Base-by-base conservation (phyloP, 2,888 invertebrate genomes). In the Chelonus formosanus region DNA sequence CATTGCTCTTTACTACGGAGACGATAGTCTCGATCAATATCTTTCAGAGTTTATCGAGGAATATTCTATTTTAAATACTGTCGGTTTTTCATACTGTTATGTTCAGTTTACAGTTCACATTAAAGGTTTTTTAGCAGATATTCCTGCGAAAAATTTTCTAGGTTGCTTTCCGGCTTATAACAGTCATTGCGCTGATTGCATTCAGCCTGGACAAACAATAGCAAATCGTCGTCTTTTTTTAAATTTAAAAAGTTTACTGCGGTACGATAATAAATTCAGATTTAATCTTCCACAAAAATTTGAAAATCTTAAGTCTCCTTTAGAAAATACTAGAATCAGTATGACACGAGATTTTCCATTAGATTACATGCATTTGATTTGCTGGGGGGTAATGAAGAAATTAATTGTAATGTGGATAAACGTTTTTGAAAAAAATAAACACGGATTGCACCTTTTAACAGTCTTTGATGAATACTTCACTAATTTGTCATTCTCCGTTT, bases 351-450 rank as follows among this genome's bases (percentile, higher is more conserved):
- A 60, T n/a, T 69, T 69, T 7, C 66, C 60, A 6, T 62, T 66
- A 20, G 69, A 69, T 40, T 69, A 66, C 45, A 69, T 69, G 61
- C 69, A 67, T 31, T 35, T 69, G 5, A 31, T 66, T 7, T 55
- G 58, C 36, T 59, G 65, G n/a, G 65, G 60, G 31, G 44, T 54
- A 7, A 62, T 50, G 53, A 66, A 66, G 57, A 63, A 63, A 63
- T 44, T 58, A 5, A 10, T 68, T 52, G 43, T 6, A 7, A 57
- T 47, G 20, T 68, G 62, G 68, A n/a, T 67, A 52, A 6, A 61
- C 53, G n/a, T 40, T 61, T 47, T 31, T 44, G 20, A 8, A 34
- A 63, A 40, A 36, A 20, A 20, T 2, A 20, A 20, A 20, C 20
- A 20, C 20, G 20, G 20, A 20, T 20, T 20, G 20, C 20, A 20